Percentiles rank a stretch among this genome's conserved stretches.
These are phyloP conservation scores for Gambusia yucatana DNA, from an alignment of 2,797 vertebrate genomes.

Conservation along the genomic window DNA sequence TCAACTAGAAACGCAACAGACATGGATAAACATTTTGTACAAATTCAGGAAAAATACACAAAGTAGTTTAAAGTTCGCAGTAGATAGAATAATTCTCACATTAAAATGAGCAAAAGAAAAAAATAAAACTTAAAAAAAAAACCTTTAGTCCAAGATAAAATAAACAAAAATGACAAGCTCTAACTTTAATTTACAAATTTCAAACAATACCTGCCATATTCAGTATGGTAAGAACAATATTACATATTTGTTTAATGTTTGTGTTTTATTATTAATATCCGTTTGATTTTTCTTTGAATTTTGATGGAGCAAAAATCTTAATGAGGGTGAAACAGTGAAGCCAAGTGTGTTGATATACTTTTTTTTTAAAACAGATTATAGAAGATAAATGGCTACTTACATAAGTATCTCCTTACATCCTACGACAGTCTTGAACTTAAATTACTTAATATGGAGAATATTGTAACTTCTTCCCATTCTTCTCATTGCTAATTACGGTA, in stretches of 20 bases:
- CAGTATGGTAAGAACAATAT: background rate
- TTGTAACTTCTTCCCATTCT: background rate
- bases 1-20: background rate
- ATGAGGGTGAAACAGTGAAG: background rate
- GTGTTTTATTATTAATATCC: background rate
- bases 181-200: background rate
- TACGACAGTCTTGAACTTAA: background rate
- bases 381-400: background rate
- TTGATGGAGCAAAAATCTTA: background rate
- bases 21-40: background rate
- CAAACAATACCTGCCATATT: background rate
- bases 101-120: background rate
- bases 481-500: background rate
- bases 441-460: background rate
- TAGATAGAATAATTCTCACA: background rate
- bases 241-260: background rate
- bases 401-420: background rate
- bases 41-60: background rate
- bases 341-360: background rate
- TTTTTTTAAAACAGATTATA: background rate
- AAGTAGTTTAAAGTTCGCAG: background rate
- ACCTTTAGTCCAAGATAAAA: background rate
- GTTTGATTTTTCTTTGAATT: background rate
- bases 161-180: background rate
- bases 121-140: no score